phyloP scores from a whole-genome alignment of 2,888 invertebrate species.

The Aphidoletes aphidimyza region DNA sequence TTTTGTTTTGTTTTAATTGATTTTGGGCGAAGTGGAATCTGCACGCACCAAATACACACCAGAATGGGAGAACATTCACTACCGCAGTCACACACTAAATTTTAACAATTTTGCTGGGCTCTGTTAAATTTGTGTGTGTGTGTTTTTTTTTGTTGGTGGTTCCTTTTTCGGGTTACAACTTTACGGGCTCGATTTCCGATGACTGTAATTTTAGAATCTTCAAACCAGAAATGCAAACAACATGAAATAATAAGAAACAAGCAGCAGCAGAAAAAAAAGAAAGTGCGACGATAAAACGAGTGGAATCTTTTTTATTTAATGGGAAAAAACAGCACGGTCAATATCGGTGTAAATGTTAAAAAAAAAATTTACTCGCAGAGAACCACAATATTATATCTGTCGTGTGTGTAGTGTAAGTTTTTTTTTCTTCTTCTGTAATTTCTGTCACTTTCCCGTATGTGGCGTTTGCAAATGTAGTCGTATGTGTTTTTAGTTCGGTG shows the following conservation, averaged over 20 bases:
- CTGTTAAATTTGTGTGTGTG: neutral
- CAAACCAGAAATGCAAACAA: no score
- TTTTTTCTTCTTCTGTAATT: neutral
- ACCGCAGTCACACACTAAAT: neutral
- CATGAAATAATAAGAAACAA: no score
- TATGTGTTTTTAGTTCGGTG: neutral
- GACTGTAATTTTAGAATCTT: no score
- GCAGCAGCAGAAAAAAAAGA: no score
- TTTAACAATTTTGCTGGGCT: neutral
- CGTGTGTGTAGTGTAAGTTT: neutral
- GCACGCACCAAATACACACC: neutral
- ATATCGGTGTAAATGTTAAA: neutral
- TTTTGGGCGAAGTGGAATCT: constrained; percentile 14
- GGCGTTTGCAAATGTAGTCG: neutral
- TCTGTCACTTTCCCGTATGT: constrained; percentile 11
- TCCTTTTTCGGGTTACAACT: no score
- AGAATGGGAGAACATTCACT: neutral
- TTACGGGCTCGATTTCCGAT: no score
- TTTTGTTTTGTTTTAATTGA: neutral
- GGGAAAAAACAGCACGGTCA: neutral
- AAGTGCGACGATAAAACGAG: no score
- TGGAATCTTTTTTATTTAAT: no score
- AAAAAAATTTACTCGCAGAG: no score
- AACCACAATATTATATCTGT: neutral
- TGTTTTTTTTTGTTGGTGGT: no score